These are phyloP conservation scores for Anomalospiza imberbis DNA, from an alignment of 2,797 vertebrate genomes.

Conservation along the genomic window DNA sequence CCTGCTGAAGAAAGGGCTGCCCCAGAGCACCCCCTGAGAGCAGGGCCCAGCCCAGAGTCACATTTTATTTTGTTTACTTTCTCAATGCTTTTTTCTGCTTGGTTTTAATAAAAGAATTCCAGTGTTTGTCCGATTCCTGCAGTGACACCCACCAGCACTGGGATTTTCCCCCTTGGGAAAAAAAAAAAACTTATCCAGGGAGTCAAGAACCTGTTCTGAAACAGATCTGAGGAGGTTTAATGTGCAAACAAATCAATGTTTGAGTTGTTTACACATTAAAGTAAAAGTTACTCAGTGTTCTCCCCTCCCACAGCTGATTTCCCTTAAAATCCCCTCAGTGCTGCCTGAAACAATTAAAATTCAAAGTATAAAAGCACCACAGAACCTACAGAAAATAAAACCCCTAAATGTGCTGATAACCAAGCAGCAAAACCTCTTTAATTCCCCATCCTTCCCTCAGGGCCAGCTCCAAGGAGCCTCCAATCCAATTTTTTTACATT, in stretches of 20 bases:
- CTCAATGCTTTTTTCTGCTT: neutral
- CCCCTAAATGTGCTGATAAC: neutral
- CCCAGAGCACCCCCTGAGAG: constrained; percentile 72
- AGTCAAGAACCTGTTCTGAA: neutral
- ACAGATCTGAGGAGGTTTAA: neutral
- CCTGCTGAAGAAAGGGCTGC: constrained; percentile 92
- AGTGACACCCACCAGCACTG: neutral
- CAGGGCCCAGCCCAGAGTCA: neutral
- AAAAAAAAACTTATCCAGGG: too few species aligned
- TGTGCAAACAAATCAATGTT: neutral
- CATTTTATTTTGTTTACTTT: neutral
- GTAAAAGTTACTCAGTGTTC: neutral
- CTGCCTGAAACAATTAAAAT: neutral
- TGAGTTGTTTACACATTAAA: neutral
- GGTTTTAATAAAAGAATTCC: constrained; percentile 9
- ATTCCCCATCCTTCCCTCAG: neutral
- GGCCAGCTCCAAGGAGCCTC: neutral
- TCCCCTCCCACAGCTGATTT: neutral
- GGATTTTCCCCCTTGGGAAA: accelerated
- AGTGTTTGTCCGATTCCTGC: neutral
- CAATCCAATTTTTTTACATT: neutral
- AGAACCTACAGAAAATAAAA: neutral
- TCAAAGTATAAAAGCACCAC: accelerated
- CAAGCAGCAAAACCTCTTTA: neutral
- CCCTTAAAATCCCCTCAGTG: neutral